These are phyloP conservation scores for Hiodon tergisus DNA, from an alignment of 2,113 vertebrate genomes.

Conservation along the genomic window DNA sequence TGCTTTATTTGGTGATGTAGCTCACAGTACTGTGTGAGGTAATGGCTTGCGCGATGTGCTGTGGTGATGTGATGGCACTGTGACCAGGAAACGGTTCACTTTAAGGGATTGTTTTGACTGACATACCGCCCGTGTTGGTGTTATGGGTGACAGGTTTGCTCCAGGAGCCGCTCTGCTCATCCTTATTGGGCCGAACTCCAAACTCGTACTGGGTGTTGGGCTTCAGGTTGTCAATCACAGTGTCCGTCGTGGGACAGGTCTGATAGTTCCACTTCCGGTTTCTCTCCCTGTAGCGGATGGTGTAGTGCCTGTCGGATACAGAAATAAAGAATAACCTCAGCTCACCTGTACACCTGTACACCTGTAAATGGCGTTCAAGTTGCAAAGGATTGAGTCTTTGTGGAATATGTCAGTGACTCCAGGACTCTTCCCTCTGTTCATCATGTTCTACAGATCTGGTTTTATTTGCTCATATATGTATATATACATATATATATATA, in stretches of 20 bases:
- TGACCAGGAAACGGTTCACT: not conserved
- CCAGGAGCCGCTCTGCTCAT: slow-evolving; percentile 72
- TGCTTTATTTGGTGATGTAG: too few species aligned
- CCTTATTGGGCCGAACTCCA: slow-evolving; percentile 77
- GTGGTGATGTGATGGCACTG: not conserved
- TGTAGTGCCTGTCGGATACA: slow-evolving; percentile 72
- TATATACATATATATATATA: not conserved
- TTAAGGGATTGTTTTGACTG: not conserved
- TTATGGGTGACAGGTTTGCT: slow-evolving; percentile 79
- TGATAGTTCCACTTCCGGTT: slow-evolving; percentile 88
- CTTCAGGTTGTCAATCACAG: slow-evolving; percentile 83
- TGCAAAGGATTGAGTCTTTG: too few species aligned
- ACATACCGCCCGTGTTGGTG: slow-evolving; percentile 72
- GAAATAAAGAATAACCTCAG: slow-evolving; percentile 6
- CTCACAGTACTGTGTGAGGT: too few species aligned
- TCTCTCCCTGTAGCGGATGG: slow-evolving; percentile 84
- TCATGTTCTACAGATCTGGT: slow-evolving; percentile 17
- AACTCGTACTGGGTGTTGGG: slow-evolving; percentile 88
- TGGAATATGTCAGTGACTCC: not conserved
- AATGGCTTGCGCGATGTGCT: too few species aligned
- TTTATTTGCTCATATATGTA: slow-evolving; percentile 21
- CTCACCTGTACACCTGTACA: too few species aligned
- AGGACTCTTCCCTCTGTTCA: not conserved
- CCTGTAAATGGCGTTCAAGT: too few species aligned
- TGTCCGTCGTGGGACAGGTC: slow-evolving; percentile 86